These are phyloP conservation scores for Eulemur macaco DNA, from an alignment of 2,113 vertebrate species.

Conservation along the genomic window DNA sequence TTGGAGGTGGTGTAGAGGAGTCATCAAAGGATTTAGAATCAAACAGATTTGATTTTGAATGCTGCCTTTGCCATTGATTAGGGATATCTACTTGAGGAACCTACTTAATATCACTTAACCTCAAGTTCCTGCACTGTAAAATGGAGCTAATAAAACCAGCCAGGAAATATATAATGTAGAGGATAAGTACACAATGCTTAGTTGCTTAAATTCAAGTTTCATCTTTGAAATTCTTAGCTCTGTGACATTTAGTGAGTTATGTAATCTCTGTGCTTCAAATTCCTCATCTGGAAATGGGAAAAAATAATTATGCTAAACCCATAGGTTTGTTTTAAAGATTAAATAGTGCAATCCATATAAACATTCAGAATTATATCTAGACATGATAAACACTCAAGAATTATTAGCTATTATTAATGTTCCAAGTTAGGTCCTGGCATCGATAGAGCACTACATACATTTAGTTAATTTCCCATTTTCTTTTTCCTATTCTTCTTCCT, in stretches of 20 bases:
- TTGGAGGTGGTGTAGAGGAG: background rate
- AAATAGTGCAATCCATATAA: background rate
- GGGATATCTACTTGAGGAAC: background rate
- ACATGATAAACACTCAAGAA: background rate
- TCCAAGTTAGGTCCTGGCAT: background rate
- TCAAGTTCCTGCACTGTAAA: background rate
- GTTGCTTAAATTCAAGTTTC: background rate
- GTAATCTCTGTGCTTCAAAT: background rate
- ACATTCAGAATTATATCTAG: background rate
- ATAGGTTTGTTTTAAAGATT: conserved; percentile 12
- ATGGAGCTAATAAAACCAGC: background rate
- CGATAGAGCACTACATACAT: background rate
- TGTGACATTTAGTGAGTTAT: background rate
- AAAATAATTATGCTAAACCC: background rate
- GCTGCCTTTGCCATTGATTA: background rate
- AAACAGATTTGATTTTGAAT: background rate
- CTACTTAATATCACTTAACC: background rate
- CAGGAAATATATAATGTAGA: background rate
- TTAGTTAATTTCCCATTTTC: conserved; percentile 8
- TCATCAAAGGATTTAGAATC: background rate
- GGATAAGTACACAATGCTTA: background rate
- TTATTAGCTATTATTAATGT: background rate
- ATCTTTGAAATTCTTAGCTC: background rate
- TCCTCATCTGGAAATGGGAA: background rate
- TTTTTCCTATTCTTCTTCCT: background rate